Evolutionary conservation across 2,888 invertebrate genomes (phyloP), one percentile per base, ranked within the genome.

Genomic region (Stratiomys singularior): DNA sequence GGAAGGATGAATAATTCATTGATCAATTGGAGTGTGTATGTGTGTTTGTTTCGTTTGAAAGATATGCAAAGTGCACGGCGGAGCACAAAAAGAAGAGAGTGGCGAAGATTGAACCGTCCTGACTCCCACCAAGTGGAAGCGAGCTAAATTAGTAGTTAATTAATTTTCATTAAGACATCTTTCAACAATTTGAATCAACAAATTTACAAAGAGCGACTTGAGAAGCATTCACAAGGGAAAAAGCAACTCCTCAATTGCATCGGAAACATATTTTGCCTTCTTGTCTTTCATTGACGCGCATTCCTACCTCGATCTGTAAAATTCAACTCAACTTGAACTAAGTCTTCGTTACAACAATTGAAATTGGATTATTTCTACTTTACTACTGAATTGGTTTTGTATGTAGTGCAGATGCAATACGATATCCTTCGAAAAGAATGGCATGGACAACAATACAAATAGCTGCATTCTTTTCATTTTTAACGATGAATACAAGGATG

Each of bases 81-180:
- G 5, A 37, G 28, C 18, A 18, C 15, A 30, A 37, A 66, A 66
- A 37, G 66, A 66, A 9, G 44, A 9, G 44, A 44, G 44, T 44
- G 7, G 13, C 44, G 44, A 9, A n/a, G n/a, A n/a, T n/a, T n/a
- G n/a, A n/a, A n/a, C n/a, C n/a, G n/a, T n/a, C n/a, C n/a, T n/a
- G n/a, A 63, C 27, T 25, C 63, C 25, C 63, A 27, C 15, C 63
- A 63, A 25, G 37, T 37, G 18, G 66, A 13, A 66, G 18, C 37
- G 18, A 66, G 37, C 11, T 37, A 66, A 66, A 66, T 66, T 30
- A 66, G 66, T 7, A 21, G 2, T 37, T 66, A 66, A 66, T 66
- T 66, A 66, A 66, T 66, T 28, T 66, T 37, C 37, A 66, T 66
- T 21, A 66, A 66, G 37, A 37, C 15, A 13, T 9, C 7, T 52